Evolutionary conservation across 2,797 vertebrate species (phyloP), one percentile per base, ranked within the genome.

Genomic region (Karalla daura): DNA sequence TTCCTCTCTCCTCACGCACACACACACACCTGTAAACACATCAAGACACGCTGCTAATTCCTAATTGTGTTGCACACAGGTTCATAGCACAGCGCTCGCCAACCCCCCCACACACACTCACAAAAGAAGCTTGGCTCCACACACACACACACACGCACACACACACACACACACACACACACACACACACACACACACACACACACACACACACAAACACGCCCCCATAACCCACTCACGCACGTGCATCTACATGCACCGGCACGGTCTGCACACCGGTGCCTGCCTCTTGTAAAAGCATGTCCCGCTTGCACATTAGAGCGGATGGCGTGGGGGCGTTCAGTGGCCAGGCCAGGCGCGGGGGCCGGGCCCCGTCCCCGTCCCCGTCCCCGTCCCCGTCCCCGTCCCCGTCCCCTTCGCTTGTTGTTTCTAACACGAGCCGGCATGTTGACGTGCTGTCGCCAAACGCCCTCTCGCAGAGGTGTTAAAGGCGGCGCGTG

Each of bases 271-370:
- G 51, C 58, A 63, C 44, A 45, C 49, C 47, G 49, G 78, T 86
- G 66, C 65, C 71, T 83, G 74, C 52, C 73, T 65, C 66, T 70
- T 75, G 65, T 27, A 62, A 84, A 83, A n/a, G 73, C 52, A 0
- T 83, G 70, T 81, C 67, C 21, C 1, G 1, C 43, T 62, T 46
- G 33, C 17, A 68, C 63, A 54, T 66, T 21, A 53, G 37, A 10
- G 25, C 24, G 54, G 47, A 18, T 61, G 39, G 44, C 23, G 20
- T 36, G 44, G 11, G 58, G 49, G n/a, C n/a, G n/a, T n/a, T n/a
- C n/a, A n/a, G n/a, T n/a, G n/a, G n/a, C n/a, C n/a, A n/a, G n/a
- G n/a, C n/a, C n/a, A n/a, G n/a, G n/a, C n/a, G n/a, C n/a, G n/a
- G n/a, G n/a, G n/a, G n/a, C n/a, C n/a, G n/a, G n/a, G n/a, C n/a